Conservation (phyloP, 53 echinoderm and acorn worm genomes). For the Paelopatides confundens region DNA sequence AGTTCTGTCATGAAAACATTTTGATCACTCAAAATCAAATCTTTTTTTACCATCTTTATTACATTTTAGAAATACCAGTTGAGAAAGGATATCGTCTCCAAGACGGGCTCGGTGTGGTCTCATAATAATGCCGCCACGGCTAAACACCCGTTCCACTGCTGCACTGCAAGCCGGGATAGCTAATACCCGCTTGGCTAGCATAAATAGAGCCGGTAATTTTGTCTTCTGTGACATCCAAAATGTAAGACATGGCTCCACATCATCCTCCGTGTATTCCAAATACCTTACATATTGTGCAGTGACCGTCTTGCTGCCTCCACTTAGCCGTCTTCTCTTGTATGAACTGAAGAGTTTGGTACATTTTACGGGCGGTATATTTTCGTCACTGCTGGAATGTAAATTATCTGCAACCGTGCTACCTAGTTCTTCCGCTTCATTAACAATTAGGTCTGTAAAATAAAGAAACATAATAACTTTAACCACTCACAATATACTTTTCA, state of each 20-base stretch:
- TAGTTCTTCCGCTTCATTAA: neutral
- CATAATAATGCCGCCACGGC: constrained; percentile 1
- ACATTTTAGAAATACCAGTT: neutral
- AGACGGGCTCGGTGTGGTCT: neutral
- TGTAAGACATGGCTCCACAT: neutral
- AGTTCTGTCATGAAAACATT: no score
- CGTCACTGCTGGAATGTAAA: neutral
- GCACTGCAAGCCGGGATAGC: neutral
- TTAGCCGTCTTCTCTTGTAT: neutral
- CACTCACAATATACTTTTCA: no score
- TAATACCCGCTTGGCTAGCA: neutral
- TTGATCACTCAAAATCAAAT: no score
- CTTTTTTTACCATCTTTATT: neutral
- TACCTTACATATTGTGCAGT: neutral
- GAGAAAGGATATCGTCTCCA: neutral
- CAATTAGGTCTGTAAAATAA: neutral
- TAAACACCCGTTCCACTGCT: constrained; percentile 12
- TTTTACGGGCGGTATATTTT: neutral
- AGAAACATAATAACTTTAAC: no score
- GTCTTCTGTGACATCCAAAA: neutral
- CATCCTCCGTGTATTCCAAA: neutral
- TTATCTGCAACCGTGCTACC: neutral
- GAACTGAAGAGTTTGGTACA: neutral
- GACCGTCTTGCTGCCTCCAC: neutral
- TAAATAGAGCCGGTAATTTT: neutral